phyloP scores from a whole-genome alignment of 2,888 invertebrate species.

The Euzophera pinguis region DNA sequence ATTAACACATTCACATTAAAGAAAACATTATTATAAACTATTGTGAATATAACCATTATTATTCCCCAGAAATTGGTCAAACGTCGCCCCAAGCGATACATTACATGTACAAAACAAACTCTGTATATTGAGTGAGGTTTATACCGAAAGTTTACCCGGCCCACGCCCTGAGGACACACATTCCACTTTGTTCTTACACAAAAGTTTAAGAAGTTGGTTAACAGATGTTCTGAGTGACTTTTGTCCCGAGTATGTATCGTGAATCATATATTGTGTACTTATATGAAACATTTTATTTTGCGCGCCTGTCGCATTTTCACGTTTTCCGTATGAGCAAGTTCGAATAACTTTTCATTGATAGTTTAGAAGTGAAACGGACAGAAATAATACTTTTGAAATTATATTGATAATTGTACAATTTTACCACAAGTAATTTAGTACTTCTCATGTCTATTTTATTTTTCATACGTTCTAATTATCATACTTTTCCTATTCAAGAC shows the following conservation, averaged over 20 bases:
- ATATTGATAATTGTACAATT: no score
- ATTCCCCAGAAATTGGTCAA: slow-evolving; percentile 18
- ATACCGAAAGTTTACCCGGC: slow-evolving; percentile 51
- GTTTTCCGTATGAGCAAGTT: neutral
- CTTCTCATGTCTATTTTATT: no score
- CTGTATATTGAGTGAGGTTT: slow-evolving; percentile 52
- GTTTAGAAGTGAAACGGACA: neutral
- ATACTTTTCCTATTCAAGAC: no score
- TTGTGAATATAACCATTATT: neutral
- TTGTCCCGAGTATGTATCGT: slow-evolving; percentile 51
- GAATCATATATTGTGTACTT: slow-evolving; percentile 32
- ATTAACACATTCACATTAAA: no score
- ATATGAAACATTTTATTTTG: slow-evolving; percentile 3
- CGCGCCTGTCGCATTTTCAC: neutral
- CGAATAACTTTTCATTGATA: neutral
- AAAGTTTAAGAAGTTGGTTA: slow-evolving; percentile 67
- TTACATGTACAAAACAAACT: slow-evolving; percentile 28
- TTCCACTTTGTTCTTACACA: slow-evolving; percentile 61
- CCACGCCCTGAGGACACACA: slow-evolving; percentile 58
- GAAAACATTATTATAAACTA: no score
- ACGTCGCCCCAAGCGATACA: slow-evolving; percentile 18
- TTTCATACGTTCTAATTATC: no score
- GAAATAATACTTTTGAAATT: neutral
- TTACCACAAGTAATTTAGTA: no score
- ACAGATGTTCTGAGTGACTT: slow-evolving; percentile 68